Conservation (phyloP, 2,888 invertebrate genomes). For the Amphipoea oculea region DNA sequence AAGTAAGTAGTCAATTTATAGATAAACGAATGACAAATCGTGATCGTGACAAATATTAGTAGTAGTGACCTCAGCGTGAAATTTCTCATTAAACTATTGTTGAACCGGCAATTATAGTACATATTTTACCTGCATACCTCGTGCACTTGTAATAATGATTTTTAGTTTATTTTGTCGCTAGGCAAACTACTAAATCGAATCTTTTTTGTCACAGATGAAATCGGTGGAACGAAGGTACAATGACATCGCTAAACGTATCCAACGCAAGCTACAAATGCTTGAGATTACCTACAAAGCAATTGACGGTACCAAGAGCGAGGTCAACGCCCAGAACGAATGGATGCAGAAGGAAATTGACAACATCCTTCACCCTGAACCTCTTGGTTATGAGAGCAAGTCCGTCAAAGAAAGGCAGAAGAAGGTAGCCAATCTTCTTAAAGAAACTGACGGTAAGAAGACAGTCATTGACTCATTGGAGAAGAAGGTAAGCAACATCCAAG, state of each 20-base stretch:
- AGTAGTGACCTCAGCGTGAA: conserved; percentile 35
- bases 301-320: conserved; percentile 95
- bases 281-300: conserved; percentile 96
- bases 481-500: conserved; percentile 95
- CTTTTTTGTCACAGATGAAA: conserved; percentile 91
- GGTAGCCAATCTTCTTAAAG: conserved; percentile 94
- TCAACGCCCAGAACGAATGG: conserved; percentile 95
- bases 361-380: conserved; percentile 92
- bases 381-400: conserved; percentile 94
- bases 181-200: conserved; percentile 9
- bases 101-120: conserved; percentile 31
- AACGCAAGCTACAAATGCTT: conserved; percentile 95
- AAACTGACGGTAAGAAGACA: conserved; percentile 95
- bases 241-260: conserved; percentile 95
- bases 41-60: conserved; percentile 30
- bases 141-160: not conserved
- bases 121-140: not conserved
- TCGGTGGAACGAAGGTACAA: conserved; percentile 95
- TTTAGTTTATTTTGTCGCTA: conserved; percentile 5
- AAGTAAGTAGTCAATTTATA: conserved; percentile 83
- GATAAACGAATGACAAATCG: conserved; percentile 38
- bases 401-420: conserved; percentile 94
- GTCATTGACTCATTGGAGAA: conserved; percentile 95
- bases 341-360: conserved; percentile 93
- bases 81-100: conserved; percentile 35